These are phyloP conservation scores for Uloborus plumipes DNA, from an alignment of 2,888 invertebrate genomes.

Conservation along the genomic window DNA sequence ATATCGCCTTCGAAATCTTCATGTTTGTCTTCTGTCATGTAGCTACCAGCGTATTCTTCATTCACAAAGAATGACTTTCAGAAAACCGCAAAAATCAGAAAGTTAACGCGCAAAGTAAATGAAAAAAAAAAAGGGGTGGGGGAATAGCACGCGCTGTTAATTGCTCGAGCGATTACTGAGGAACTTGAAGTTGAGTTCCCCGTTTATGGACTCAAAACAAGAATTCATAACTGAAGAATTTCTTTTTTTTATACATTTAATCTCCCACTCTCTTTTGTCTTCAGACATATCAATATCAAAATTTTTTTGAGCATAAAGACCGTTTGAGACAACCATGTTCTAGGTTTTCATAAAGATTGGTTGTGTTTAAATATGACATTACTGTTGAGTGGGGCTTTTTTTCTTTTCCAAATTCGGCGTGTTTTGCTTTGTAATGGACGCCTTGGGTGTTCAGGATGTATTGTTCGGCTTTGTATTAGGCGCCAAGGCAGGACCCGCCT, in stretches of 20 bases:
- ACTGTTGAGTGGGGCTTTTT: background rate
- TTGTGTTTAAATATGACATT: conserved; percentile 27
- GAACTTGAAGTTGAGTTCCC: conserved; percentile 26
- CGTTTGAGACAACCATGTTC: conserved; percentile 17
- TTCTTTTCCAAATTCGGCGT: conserved; percentile 5
- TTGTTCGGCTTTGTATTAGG: conserved; percentile 1
- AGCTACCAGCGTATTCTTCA: background rate
- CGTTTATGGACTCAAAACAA: conserved; percentile 56
- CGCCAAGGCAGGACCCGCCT: background rate
- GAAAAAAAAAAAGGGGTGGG: conserved; percentile 22
- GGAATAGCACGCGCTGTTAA: conserved; percentile 35
- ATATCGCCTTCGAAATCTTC: too few species aligned
- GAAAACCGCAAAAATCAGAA: conserved; percentile 20
- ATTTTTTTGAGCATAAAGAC: conserved; percentile 32
- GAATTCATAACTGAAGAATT: conserved; percentile 37
- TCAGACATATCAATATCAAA: conserved; percentile 46
- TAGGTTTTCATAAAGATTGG: conserved; percentile 37
- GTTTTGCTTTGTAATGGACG: conserved; percentile 4
- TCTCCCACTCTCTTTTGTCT: conserved; percentile 16
- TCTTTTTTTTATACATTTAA: conserved; percentile 8
- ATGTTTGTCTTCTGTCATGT: too few species aligned
- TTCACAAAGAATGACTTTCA: conserved; percentile 13
- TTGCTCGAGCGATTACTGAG: conserved; percentile 42
- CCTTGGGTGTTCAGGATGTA: conserved; percentile 7
- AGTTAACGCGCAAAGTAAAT: background rate